phyloP scores from a whole-genome alignment of 1,140 invertebrate genomes.

The Octopus sinensis region DNA sequence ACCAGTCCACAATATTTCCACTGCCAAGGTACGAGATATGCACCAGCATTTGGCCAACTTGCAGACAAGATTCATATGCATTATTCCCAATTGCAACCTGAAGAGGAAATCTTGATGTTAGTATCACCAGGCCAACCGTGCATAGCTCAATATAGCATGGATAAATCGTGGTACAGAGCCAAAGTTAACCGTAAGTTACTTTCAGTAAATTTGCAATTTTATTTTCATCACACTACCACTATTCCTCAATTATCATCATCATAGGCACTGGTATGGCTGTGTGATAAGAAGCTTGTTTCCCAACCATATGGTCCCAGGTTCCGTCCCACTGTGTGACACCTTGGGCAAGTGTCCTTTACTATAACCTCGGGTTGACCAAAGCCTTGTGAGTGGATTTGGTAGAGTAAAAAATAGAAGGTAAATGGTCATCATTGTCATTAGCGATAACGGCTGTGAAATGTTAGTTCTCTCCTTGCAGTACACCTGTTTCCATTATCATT shows the following conservation, averaged over 20 bases:
- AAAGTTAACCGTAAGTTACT: slow-evolving; percentile 66
- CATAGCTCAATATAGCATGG: slow-evolving; percentile 70
- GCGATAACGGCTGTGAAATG: no score
- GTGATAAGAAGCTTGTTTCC: no score
- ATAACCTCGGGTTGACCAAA: no score
- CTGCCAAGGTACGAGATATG: slow-evolving; percentile 54
- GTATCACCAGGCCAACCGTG: slow-evolving; percentile 64
- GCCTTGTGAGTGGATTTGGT: no score
- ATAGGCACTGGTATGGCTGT: background rate
- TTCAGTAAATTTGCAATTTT: background rate
- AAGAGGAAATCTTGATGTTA: slow-evolving; percentile 27
- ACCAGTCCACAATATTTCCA: slow-evolving; percentile 58
- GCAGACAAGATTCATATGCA: slow-evolving; percentile 54
- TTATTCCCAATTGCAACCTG: slow-evolving; percentile 27
- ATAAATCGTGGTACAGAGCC: slow-evolving; percentile 77
- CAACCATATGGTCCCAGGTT: no score
- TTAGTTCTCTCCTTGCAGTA: no score
- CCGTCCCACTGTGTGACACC: no score
- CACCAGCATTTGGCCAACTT: slow-evolving; percentile 53
- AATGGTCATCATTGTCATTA: no score
- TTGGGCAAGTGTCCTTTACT: no score
- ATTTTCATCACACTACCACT: background rate
- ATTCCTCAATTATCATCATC: background rate
- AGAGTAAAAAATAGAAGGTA: no score
- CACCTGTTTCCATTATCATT: no score